Conservation (phyloP, 2,113 vertebrate species). For the Peromyscus maniculatus region DNA sequence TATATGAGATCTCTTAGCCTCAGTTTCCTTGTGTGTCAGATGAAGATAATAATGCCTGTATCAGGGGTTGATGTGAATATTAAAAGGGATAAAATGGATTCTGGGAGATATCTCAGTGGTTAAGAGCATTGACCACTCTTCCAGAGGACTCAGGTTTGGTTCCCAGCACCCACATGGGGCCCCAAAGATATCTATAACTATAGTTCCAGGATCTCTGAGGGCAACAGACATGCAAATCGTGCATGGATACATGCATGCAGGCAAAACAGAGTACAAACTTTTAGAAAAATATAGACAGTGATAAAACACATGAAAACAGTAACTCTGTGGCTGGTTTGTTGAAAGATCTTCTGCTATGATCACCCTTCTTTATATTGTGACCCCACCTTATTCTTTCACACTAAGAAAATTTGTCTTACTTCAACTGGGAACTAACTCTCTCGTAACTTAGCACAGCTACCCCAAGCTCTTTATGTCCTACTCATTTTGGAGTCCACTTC, state of each 20-base stretch:
- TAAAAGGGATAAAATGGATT: background rate
- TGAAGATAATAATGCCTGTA: background rate
- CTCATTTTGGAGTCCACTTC: background rate
- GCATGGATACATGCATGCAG: background rate
- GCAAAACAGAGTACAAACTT: background rate
- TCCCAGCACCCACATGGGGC: background rate
- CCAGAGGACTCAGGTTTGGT: background rate
- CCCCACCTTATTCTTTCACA: conserved; percentile 7
- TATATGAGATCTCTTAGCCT: background rate
- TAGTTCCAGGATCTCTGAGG: background rate
- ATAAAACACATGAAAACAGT: conserved; percentile 7
- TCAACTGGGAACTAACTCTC: background rate
- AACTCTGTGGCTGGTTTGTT: background rate
- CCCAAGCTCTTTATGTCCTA: conserved; percentile 18
- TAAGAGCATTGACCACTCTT: background rate
- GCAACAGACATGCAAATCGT: background rate
- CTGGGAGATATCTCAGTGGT: background rate
- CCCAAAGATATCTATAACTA: background rate
- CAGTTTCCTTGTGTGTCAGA: conserved; percentile 13
- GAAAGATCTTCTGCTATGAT: background rate
- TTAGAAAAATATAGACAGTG: background rate
- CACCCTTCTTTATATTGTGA: background rate
- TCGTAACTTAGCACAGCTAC: background rate
- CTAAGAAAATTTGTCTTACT: conserved; percentile 11
- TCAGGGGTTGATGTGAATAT: background rate